Conservation (phyloP, 2,113 vertebrate species). For the Pedionomus torquatus region DNA sequence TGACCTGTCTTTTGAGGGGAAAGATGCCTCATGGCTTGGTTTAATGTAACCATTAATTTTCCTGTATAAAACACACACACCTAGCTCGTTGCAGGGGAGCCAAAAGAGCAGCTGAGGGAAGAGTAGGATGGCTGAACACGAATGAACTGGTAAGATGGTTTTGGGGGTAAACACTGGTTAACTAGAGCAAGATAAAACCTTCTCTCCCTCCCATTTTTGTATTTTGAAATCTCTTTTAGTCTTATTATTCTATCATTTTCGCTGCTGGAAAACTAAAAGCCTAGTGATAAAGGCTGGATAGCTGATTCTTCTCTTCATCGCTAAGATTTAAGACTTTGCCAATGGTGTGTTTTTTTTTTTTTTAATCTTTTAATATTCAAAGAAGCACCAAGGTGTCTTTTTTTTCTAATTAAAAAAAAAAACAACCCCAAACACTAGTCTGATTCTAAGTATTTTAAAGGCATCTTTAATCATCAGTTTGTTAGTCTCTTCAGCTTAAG, state of each 20-base stretch:
- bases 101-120: background rate
- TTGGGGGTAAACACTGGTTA: background rate
- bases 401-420: background rate
- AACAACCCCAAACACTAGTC: background rate
- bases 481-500: background rate
- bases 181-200: background rate
- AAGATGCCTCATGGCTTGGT: background rate
- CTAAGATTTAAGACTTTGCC: no score
- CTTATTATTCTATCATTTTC: background rate
- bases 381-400: background rate
- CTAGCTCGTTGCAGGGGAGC: background rate
- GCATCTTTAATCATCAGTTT: background rate
- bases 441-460: background rate
- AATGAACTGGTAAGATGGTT: background rate
- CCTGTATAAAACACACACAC: background rate
- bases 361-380: background rate
- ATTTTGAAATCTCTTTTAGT: background rate
- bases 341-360: no score
- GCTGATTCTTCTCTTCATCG: no score
- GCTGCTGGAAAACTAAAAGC: background rate
- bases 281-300: no score
- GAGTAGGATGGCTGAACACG: background rate
- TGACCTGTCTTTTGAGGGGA: background rate
- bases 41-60: background rate
- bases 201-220: background rate